Evolutionary conservation across 2,113 vertebrate species (phyloP).

Genomic region (Neolamprologus devosi): DNA sequence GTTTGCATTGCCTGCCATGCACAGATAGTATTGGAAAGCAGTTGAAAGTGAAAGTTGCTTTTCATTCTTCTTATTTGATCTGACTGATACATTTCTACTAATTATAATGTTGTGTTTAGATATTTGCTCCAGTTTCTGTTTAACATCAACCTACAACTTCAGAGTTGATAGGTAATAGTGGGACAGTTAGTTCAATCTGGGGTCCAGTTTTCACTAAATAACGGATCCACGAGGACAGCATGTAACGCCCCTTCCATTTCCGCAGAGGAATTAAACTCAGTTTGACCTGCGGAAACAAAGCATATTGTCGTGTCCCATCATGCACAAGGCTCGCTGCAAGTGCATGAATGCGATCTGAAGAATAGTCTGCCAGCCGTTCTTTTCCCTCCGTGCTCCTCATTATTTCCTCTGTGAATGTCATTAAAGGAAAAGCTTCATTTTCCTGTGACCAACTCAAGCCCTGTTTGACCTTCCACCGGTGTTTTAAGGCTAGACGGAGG

Average conservation of each 20-base stretch:
- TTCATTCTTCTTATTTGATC: neutral
- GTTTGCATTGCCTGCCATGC: neutral
- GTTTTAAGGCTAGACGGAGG: neutral
- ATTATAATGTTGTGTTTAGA: neutral
- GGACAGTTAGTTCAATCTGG: neutral
- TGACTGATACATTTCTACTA: neutral
- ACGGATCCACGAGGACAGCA: neutral
- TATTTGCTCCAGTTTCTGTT: neutral
- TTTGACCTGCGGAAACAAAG: neutral
- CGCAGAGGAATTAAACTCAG: neutral
- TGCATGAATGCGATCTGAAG: neutral
- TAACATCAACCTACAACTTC: neutral
- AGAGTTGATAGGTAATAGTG: neutral
- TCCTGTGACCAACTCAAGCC: neutral
- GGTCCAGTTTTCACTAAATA: neutral
- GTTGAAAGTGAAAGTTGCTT: neutral
- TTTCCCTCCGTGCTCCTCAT: neutral
- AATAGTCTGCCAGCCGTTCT: neutral
- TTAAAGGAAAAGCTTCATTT: constrained; percentile 3
- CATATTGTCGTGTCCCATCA: neutral
- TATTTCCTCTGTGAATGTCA: constrained; percentile 5
- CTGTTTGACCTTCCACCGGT: neutral
- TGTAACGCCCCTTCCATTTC: neutral
- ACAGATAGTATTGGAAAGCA: neutral
- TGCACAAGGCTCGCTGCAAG: neutral